Evolutionary conservation across 2,113 vertebrate species (phyloP).

Genomic region (Himantopus leucocephalus): DNA sequence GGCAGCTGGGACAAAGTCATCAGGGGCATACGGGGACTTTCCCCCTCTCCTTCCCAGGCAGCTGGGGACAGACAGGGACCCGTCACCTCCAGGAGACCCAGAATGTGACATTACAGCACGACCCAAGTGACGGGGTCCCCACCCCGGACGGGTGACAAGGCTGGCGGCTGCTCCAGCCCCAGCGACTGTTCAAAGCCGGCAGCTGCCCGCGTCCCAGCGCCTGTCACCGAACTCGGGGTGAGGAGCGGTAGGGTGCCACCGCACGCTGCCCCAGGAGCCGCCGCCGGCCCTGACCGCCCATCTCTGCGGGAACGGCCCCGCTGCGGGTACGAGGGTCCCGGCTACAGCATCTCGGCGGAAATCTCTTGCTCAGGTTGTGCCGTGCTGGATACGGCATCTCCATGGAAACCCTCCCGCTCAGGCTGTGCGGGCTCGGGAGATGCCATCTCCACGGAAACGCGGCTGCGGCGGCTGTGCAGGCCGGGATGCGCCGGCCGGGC

Average conservation of each 20-base stretch:
- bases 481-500: constrained; percentile 6
- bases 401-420: constrained; percentile 64
- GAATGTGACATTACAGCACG: not conserved
- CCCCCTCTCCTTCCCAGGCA: not conserved
- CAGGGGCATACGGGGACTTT: not conserved
- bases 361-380: constrained; percentile 57
- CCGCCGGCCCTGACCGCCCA: rapidly evolving
- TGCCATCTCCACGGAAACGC: constrained; percentile 69
- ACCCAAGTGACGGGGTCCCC: rapidly evolving
- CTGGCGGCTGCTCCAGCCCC: not conserved
- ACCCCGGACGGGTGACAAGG: not conserved
- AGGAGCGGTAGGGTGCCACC: not conserved
- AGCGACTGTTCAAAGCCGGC: not conserved
- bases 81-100: not conserved
- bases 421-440: constrained; percentile 61
- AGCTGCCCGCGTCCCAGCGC: not conserved
- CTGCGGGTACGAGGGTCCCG: constrained; percentile 5
- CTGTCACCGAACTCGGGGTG: rapidly evolving
- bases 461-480: constrained; percentile 29
- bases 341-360: constrained; percentile 11
- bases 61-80: not conserved
- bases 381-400: constrained; percentile 63
- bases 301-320: not conserved
- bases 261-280: rapidly evolving
- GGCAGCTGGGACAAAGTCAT: not conserved